Evolutionary conservation across 1,140 invertebrate species (phyloP).

Genomic region (Drosophila subobscura): DNA sequence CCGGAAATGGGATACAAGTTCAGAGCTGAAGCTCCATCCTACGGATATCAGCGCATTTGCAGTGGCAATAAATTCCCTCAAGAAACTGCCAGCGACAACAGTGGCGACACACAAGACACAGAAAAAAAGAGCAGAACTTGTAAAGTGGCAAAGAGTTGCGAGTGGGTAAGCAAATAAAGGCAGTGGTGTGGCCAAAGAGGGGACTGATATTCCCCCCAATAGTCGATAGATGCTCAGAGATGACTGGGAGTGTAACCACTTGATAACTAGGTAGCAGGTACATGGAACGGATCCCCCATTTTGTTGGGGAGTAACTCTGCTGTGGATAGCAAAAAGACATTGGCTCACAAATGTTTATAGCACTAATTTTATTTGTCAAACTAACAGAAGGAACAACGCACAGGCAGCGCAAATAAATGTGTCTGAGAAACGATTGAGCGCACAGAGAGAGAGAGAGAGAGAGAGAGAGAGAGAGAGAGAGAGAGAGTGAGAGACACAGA

Average conservation of each 20-base stretch:
- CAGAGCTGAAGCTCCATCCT: conserved; percentile 40
- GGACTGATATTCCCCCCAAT: neutral
- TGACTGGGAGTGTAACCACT: neutral
- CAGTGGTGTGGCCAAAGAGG: conserved; percentile 9
- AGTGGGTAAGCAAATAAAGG: conserved; percentile 67
- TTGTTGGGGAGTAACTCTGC: neutral
- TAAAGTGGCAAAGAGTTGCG: conserved; percentile 69
- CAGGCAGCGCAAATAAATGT: conserved; percentile 66
- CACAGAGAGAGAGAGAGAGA: conserved; percentile 19
- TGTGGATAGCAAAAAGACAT: conserved; percentile 24
- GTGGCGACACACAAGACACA: conserved; percentile 2
- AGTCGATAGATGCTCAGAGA: too few relatives aligned
- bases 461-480: conserved; percentile 20
- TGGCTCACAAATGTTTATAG: conserved; percentile 72
- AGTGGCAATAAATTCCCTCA: conserved; percentile 42
- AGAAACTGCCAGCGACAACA: conserved; percentile 27
- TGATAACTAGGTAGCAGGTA: conserved; percentile 9
- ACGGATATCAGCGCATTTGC: conserved; percentile 21
- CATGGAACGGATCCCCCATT: too few relatives aligned
- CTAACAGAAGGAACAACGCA: conserved; percentile 57
- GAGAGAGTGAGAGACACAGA: conserved; percentile 8
- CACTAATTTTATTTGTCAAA: conserved; percentile 79
- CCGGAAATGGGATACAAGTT: conserved; percentile 60
- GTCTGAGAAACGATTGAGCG: conserved; percentile 56
- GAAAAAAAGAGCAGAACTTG: conserved; percentile 36